phyloP scores from a whole-genome alignment of 2,113 vertebrate species.

The Anarhynchus alexandrinus region DNA sequence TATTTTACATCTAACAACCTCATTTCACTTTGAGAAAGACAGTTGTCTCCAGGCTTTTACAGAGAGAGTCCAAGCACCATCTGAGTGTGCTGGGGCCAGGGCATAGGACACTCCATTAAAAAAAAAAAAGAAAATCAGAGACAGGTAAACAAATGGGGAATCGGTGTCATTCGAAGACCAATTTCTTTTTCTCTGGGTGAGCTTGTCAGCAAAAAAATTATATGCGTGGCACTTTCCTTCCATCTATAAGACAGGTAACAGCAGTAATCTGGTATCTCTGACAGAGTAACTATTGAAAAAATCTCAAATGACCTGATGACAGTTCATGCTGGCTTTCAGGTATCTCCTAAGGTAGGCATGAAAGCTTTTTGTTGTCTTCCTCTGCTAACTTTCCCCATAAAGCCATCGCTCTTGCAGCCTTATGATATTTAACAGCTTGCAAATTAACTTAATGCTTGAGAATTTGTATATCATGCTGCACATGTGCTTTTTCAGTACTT shows the following conservation, averaged over 20 bases:
- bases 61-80: not conserved
- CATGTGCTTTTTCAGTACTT: not conserved
- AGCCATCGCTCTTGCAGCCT: not conserved
- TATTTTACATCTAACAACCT: not conserved
- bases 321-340: not conserved
- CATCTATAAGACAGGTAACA: not conserved
- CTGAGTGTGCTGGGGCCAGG: not conserved
- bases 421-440: not conserved
- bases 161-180: not conserved
- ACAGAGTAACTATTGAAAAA: not conserved
- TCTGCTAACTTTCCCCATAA: not conserved
- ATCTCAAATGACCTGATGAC: not conserved
- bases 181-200: not conserved
- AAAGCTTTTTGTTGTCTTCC: not conserved
- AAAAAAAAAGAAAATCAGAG: not conserved
- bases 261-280: not conserved
- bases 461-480: not conserved
- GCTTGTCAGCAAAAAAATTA: not conserved
- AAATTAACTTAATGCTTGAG: not conserved
- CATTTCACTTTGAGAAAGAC: not conserved
- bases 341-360: not conserved
- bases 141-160: constrained; percentile 1
- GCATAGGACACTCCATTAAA: not conserved
- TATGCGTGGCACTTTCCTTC: not conserved
- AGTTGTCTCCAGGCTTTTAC: not conserved